A percentile compares a stretch with the other conserved stretches of the same genome.
Conservation (phyloP, 2,797 vertebrate genomes). For the Falco cherrug region DNA sequence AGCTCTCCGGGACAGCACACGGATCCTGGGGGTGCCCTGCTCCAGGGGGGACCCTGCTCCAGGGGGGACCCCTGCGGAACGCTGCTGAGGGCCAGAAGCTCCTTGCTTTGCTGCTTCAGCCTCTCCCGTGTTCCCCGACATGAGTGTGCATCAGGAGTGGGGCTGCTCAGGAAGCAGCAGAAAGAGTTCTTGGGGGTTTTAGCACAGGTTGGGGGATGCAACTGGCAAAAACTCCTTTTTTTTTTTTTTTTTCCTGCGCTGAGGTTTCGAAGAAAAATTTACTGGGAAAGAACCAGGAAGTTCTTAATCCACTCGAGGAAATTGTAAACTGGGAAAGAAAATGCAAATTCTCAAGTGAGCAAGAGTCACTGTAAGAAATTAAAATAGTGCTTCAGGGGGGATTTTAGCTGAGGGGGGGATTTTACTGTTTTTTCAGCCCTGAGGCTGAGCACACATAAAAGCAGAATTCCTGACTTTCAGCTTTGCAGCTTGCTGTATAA, state of each 20-base stretch:
- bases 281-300: too few relatives aligned
- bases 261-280: background rate
- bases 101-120: background rate
- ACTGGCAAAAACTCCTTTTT: background rate
- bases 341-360: accelerated
- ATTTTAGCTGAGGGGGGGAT: too few relatives aligned
- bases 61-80: accelerated
- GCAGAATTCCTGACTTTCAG: background rate
- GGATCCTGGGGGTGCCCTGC: background rate
- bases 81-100: background rate
- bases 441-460: background rate
- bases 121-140: accelerated
- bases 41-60: background rate
- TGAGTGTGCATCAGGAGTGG: accelerated
- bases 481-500: background rate
- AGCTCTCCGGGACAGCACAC: background rate
- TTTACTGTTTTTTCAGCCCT: background rate
- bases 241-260: accelerated
- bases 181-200: accelerated
- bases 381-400: background rate
- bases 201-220: accelerated
- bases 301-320: background rate
- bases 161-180: background rate
- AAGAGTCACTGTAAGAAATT: background rate
- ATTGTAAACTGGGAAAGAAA: background rate